Evolutionary conservation across 2,797 vertebrate genomes (phyloP).

Genomic region (Rhabdomys pumilio): DNA sequence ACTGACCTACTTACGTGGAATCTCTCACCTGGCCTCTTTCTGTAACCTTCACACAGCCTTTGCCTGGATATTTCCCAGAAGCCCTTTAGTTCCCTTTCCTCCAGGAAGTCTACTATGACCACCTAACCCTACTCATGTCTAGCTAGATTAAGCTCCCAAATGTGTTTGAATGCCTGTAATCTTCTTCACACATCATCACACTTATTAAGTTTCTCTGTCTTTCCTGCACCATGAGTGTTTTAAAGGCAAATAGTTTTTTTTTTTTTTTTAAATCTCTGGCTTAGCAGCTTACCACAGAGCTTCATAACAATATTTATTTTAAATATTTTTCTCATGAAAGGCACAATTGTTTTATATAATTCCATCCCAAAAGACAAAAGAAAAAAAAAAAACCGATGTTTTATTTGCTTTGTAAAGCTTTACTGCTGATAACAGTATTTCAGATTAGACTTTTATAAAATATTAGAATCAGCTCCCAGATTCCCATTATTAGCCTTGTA

Average conservation of each 20-base stretch:
- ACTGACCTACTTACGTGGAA: neutral
- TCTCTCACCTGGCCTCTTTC: too few relatives aligned
- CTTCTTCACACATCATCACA: neutral
- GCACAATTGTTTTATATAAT: slow-evolving; percentile 55
- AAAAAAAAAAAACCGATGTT: neutral
- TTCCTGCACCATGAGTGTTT: neutral
- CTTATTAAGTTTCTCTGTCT: neutral
- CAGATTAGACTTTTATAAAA: slow-evolving; percentile 64
- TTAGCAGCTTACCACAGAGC: neutral
- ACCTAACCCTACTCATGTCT: neutral
- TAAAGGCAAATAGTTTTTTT: neutral
- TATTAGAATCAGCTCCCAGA: slow-evolving; percentile 29
- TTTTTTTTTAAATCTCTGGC: neutral
- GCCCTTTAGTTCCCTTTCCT: slow-evolving; percentile 32
- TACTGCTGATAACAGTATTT: slow-evolving; percentile 60
- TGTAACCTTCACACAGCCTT: neutral
- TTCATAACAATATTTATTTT: slow-evolving; percentile 34
- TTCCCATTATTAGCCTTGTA: neutral
- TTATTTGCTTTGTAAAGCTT: slow-evolving; percentile 69
- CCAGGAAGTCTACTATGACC: neutral
- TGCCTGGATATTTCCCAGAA: slow-evolving; percentile 8
- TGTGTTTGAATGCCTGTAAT: slow-evolving; percentile 6
- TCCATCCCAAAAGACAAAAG: slow-evolving; percentile 36
- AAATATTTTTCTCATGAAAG: slow-evolving; percentile 31
- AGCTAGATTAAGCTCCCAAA: neutral